A percentile compares a stretch with the other conserved stretches of the same genome.
Conservation (phyloP, 2,113 vertebrate genomes). For the Puffinus mauretanicus region DNA sequence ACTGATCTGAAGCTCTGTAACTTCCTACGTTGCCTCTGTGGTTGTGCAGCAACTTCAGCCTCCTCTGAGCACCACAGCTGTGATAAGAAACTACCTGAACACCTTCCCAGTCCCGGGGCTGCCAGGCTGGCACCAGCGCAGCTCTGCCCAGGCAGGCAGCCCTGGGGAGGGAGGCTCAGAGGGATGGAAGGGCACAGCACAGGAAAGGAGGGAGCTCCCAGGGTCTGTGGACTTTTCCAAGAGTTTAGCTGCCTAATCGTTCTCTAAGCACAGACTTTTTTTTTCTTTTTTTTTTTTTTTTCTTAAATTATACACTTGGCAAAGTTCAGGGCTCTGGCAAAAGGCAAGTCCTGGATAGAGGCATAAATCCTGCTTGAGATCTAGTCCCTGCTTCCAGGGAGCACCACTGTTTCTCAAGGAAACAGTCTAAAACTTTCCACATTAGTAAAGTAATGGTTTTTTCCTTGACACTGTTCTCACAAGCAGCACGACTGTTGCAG, state of each 20-base stretch:
- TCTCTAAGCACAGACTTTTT: neutral
- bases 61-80: neutral
- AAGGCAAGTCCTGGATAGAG: neutral
- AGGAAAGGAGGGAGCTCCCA: neutral
- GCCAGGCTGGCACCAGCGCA: accelerated
- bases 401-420: neutral
- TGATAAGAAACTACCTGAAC: neutral
- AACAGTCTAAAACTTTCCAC: neutral
- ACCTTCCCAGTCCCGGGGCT: accelerated
- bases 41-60: neutral
- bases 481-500: neutral
- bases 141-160: neutral
- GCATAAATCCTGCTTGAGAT: neutral
- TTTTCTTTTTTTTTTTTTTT: no score
- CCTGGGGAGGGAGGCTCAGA: neutral
- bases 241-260: neutral
- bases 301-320: neutral
- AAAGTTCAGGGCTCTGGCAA: neutral
- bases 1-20: neutral
- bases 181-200: neutral
- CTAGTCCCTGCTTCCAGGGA: neutral
- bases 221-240: neutral
- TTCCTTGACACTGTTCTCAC: neutral
- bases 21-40: neutral
- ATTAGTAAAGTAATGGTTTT: neutral